These are phyloP conservation scores for Clarias macrocephalus DNA, from an alignment of 2,113 vertebrate genomes.

Conservation along the genomic window DNA sequence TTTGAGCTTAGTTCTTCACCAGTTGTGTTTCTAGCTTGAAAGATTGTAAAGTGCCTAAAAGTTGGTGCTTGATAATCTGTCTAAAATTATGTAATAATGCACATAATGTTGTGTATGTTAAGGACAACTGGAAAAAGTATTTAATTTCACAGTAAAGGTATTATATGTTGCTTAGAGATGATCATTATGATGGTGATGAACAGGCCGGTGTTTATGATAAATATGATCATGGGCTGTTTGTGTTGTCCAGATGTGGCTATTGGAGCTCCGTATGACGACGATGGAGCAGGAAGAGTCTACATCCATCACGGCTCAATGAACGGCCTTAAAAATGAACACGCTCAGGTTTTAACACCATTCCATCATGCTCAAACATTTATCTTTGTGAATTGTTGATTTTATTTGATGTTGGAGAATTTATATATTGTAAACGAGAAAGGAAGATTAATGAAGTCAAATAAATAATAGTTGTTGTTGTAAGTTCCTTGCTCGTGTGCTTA, in stretches of 20 bases:
- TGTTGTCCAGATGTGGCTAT: slow-evolving; percentile 86
- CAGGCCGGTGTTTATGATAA: no score
- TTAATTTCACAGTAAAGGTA: no score
- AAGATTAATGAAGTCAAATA: background rate
- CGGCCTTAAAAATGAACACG: slow-evolving; percentile 72
- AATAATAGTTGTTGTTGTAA: background rate
- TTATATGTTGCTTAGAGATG: background rate
- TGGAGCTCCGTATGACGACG: slow-evolving; percentile 84
- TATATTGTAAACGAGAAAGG: background rate
- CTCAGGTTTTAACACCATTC: slow-evolving; percentile 73
- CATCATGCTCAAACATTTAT: background rate
- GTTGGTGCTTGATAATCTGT: no score
- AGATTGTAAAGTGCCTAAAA: background rate
- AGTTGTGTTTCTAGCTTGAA: background rate
- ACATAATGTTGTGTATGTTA: background rate
- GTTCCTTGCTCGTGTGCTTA: background rate
- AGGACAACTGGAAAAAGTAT: no score
- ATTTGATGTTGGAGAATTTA: background rate
- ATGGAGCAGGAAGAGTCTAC: slow-evolving; percentile 79
- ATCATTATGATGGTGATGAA: background rate
- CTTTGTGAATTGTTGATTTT: background rate
- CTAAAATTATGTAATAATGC: background rate
- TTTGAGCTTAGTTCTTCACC: background rate
- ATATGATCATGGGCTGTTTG: slow-evolving; percentile 21
- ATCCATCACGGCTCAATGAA: slow-evolving; percentile 82